Evolutionary conservation across 1,140 invertebrate genomes (phyloP), one percentile per base, ranked within the genome.

Genomic region (Oreohelix idahoensis): DNA sequence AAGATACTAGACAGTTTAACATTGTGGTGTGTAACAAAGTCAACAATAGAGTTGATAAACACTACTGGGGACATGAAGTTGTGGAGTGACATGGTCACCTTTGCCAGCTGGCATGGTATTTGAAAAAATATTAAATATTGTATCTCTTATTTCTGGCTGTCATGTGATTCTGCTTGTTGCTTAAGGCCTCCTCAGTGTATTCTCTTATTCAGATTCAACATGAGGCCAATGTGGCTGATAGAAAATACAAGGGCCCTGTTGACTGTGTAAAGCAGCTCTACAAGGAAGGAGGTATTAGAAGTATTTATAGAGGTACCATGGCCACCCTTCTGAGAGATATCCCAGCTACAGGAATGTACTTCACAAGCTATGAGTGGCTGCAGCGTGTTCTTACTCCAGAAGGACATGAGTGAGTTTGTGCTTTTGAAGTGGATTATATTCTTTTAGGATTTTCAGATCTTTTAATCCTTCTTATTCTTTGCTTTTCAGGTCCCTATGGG

Each of bases 271-370:
- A 96, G 86, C 95, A 99, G 93, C 93, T 99, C 58, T 98, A 98
- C 91, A 95, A 94, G 91, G 96, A 98, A 93, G 98, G 98, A 78
- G 98, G 98, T n/a, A 95, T 99, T 13, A 93, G 95, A 78, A 97
- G 96, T 93, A 96, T 99, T 86, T 99, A 98, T 92, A 97, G 97
- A 92, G 98, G 98, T 83, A 98, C 97, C 85, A 95, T 95, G 88
- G 98, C 98, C 49, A 99, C 98, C 51, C 94, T 99, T 71, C 93
- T 99, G 36, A 95, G 98, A 95, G 97, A 99, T 95, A 95, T 99
- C 83, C 98, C 98, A 83, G 98, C 98, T 1, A 97, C 96, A 93
- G 98, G 98, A 58, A 95, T 98, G 94, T 99, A 99, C 93, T 99
- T 99, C 90, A 95, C 98, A 93, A 96, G 97, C 0, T 99, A 99